A percentile compares a stretch with the other conserved stretches of the same genome.
Evolutionary conservation across 92 coral and sea anemone genomes (phyloP).

Genomic region (Porites cylindrica): DNA sequence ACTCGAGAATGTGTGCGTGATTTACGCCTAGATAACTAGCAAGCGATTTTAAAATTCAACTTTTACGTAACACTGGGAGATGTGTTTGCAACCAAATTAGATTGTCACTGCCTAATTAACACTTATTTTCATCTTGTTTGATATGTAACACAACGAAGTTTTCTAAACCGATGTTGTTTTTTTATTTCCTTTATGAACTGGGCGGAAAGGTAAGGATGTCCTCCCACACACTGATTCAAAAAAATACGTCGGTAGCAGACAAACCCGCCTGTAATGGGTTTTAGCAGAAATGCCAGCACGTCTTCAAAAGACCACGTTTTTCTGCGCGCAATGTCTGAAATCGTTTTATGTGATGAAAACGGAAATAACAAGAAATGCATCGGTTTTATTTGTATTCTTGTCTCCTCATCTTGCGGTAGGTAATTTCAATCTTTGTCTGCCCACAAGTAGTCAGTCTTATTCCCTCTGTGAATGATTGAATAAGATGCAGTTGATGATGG

Average conservation of each 20-base stretch:
- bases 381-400: not conserved
- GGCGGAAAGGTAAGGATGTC: not conserved
- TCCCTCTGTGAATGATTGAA: not conserved
- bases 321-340: conserved; percentile 7
- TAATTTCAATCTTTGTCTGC: conserved; percentile 7
- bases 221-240: not conserved
- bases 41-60: not conserved
- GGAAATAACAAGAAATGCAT: conserved; percentile 13
- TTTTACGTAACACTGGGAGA: conserved; percentile 18
- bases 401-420: not conserved
- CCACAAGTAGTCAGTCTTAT: conserved; percentile 2
- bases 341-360: not conserved
- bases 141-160: not conserved
- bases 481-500: not conserved
- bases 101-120: conserved; percentile 44
- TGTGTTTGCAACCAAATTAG: conserved; percentile 9
- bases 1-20: conserved; percentile 38
- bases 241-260: not conserved
- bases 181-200: not conserved
- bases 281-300: conserved; percentile 23
- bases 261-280: conserved; percentile 10
- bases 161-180: not conserved
- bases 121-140: conserved; percentile 4
- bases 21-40: conserved; percentile 26
- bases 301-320: not conserved